phyloP scores from a whole-genome alignment of 2,888 invertebrate genomes.

The Hetaerina titia region DNA sequence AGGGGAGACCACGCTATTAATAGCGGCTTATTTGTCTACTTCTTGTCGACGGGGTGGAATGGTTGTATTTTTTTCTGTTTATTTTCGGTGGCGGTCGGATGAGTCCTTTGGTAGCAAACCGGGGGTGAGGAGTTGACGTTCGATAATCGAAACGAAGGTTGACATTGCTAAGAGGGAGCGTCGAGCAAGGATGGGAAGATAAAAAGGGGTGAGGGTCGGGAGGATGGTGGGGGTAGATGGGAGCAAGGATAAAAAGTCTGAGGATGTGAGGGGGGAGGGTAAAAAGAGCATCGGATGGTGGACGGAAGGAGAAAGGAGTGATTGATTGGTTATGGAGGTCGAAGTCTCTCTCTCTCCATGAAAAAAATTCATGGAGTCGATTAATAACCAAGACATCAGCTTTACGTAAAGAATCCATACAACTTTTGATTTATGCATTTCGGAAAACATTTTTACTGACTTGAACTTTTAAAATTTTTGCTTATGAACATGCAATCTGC shows the following conservation, averaged over 20 bases:
- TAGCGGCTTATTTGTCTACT: constrained; percentile 41
- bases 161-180: constrained; percentile 18
- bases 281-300: not conserved
- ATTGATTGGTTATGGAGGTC: not conserved
- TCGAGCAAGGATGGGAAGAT: not conserved
- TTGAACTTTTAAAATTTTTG: not conserved
- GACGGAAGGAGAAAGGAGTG: not conserved
- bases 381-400: constrained; percentile 21
- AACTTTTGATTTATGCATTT: constrained; percentile 29
- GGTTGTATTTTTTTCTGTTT: not conserved
- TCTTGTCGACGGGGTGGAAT: not conserved
- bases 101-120: not conserved
- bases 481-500: not conserved
- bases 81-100: not conserved
- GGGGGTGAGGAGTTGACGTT: constrained; percentile 3
- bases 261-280: not conserved
- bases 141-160: not conserved
- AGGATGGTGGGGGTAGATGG: not conserved
- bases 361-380: not conserved
- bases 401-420: not conserved
- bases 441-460: not conserved
- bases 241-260: not conserved
- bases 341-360: not conserved
- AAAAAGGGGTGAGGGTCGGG: not conserved
- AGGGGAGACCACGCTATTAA: not conserved